phyloP scores from a whole-genome alignment of 2,797 vertebrate genomes.

The Ambastaia sidthimunki region DNA sequence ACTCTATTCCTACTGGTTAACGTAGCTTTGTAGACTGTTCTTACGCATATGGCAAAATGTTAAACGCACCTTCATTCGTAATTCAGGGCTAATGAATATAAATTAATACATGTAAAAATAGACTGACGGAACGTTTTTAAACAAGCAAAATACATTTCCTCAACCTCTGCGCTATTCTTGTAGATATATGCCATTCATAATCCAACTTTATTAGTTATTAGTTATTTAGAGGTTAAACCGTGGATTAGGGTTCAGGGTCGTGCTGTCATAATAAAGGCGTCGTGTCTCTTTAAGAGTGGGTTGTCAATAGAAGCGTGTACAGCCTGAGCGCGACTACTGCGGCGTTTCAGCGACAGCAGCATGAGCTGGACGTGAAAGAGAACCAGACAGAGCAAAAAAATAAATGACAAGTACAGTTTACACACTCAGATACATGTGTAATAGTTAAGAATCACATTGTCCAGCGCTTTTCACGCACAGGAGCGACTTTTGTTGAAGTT shows the following conservation, averaged over 20 bases:
- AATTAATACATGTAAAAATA: too few relatives aligned
- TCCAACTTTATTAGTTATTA: neutral
- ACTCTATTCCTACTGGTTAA: too few relatives aligned
- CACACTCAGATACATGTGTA: neutral
- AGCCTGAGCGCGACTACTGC: slow-evolving; percentile 55
- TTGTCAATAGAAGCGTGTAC: slow-evolving; percentile 58
- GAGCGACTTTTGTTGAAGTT: slow-evolving; percentile 10
- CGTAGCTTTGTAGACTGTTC: too few relatives aligned
- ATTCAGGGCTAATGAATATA: too few relatives aligned
- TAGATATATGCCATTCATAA: too few relatives aligned
- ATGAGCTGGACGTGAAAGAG: neutral
- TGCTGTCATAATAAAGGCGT: neutral
- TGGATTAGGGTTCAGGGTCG: neutral
- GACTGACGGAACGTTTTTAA: too few relatives aligned
- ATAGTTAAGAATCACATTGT: neutral
- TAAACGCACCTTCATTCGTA: too few relatives aligned
- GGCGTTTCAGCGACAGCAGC: neutral
- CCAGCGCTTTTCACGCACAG: neutral
- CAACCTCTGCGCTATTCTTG: too few relatives aligned
- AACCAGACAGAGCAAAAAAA: neutral
- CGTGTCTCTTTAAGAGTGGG: slow-evolving; percentile 80
- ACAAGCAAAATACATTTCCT: too few relatives aligned
- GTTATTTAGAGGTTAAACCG: neutral
- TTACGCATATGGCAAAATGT: too few relatives aligned
- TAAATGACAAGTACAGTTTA: neutral